Conservation (phyloP, 1,140 invertebrate genomes). For the Pentalonia nigronervosa region DNA sequence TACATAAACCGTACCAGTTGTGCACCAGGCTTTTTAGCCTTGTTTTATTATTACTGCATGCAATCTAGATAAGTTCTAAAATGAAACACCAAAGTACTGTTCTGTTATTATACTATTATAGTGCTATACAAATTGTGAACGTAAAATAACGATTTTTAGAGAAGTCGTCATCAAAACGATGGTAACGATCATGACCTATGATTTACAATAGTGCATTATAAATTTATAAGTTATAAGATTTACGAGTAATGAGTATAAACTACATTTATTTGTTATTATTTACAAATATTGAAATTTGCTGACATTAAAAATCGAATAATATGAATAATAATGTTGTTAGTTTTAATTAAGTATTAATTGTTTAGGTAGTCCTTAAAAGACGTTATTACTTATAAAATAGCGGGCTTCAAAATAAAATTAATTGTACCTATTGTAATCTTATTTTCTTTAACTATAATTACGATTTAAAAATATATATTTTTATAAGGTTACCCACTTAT, state of each 20-base stretch:
- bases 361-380: neutral
- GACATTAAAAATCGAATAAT: neutral
- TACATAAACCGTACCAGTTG: neutral
- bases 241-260: neutral
- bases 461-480: neutral
- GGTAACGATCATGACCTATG: neutral
- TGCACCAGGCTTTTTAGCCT: neutral
- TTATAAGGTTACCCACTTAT: neutral
- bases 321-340: neutral
- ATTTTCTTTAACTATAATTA: neutral
- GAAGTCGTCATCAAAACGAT: neutral
- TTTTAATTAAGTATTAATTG: neutral
- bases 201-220: neutral
- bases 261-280: neutral
- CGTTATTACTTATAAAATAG: neutral
- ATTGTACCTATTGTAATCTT: neutral
- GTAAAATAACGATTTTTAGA: slow-evolving; percentile 4
- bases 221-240: neutral
- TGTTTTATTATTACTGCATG: neutral
- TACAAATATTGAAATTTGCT: neutral
- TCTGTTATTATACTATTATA: neutral
- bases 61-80: neutral
- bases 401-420: neutral
- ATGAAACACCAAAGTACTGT: neutral
- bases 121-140: neutral